Evolutionary conservation across 1,140 invertebrate species (phyloP), one percentile per base, ranked within the genome.

Genomic region (Neodiprion pinetum): DNA sequence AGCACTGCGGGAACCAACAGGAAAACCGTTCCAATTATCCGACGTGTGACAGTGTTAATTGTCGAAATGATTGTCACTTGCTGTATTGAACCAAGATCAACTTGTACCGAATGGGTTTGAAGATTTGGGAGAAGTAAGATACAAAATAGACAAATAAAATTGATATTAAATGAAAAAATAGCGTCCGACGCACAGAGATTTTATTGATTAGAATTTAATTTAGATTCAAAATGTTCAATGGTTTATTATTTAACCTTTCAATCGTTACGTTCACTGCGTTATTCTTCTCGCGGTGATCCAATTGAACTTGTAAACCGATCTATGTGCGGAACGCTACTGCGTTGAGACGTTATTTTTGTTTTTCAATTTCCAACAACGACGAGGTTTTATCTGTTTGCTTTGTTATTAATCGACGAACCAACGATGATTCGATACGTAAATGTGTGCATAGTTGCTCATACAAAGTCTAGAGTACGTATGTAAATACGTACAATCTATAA

Each of bases 371-470:
- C 28, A 40, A 40, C 5, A 17, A 61, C 11, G 53, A 12, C n/a
- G 53, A 61, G 53, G 53, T 61, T 61, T 61, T 61, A 61, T 61
- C 53, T 61, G 53, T 61, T 61, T 61, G 53, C 53, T 61, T 12
- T 61, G n/a, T 61, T 61, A 61, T 17, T 61, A 61, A 61, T 61
- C 53, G n/a, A 61, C 11, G 53, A 61, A 61, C n/a, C 53, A 5
- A 17, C 4, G 11, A 14, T 61, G 11, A 17, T 9, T 61, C 53
- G 28, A 40, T 61, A 61, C 5, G 28, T 61, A 61, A 17, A 61
- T 61, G 9, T 17, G 53, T 17, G 11, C 53, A 61, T 9, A 61
- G 5, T 61, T 3, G 53, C 53, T 17, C 53, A 61, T 61, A 61
- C 53, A 61, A 61, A 61, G 53, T 61, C 53, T 61, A 61, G n/a